Evolutionary conservation across 92 coral and sea anemone species (phyloP).

Genomic region (Epizoanthus fatuus): DNA sequence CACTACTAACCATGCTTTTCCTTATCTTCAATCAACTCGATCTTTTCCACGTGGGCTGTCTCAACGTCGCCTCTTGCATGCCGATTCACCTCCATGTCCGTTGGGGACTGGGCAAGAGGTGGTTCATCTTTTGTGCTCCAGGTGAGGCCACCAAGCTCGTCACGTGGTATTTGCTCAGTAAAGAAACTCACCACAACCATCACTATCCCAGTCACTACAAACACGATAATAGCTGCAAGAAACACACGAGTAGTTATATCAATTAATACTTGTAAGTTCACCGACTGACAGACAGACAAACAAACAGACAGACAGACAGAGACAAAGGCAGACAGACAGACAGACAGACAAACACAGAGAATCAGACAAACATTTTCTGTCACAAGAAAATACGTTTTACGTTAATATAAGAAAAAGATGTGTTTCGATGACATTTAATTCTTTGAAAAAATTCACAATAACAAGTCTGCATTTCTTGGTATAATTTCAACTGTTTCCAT

Average conservation of each 20-base stretch:
- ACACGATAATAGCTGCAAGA: constrained; percentile 50
- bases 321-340: not conserved
- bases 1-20: constrained; percentile 2
- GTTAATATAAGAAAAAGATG: no score
- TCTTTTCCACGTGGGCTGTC: not conserved
- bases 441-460: no score
- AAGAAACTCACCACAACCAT: constrained; percentile 68
- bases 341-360: no score
- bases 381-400: no score
- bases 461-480: not conserved
- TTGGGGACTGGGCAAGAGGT: constrained; percentile 50
- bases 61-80: constrained; percentile 1
- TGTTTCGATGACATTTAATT: no score
- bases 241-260: not conserved
- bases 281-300: not conserved
- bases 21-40: not conserved
- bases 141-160: constrained; percentile 77
- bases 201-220: constrained; percentile 55
- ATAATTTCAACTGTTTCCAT: not conserved
- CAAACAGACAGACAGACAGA: not conserved
- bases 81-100: constrained; percentile 22
- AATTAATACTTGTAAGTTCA: not conserved
- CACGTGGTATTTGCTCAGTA: constrained; percentile 63
- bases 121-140: constrained; percentile 69
- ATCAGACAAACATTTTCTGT: no score